phyloP scores from a whole-genome alignment of 1,140 invertebrate genomes.

The Geopemphigus sp. region DNA sequence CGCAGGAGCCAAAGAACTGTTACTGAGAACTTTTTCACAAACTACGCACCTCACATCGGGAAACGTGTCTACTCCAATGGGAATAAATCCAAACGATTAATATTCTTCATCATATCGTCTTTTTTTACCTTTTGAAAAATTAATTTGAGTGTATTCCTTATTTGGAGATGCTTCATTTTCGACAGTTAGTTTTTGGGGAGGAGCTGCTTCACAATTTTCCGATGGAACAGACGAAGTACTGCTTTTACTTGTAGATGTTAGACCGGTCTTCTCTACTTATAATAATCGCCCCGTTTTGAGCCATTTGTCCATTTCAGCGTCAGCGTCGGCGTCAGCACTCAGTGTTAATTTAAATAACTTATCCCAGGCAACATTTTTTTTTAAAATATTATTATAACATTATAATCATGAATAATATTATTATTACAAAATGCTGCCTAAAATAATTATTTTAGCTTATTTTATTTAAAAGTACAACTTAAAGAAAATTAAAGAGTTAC shows the following conservation, averaged over 20 bases:
- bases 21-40: slow-evolving; percentile 29
- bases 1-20: slow-evolving; percentile 29
- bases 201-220: slow-evolving; percentile 30
- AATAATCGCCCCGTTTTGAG: slow-evolving; percentile 32
- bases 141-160: slow-evolving; percentile 39
- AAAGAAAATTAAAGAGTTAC: slow-evolving; percentile 38
- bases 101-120: slow-evolving; percentile 42
- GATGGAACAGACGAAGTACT: slow-evolving; percentile 28
- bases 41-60: slow-evolving; percentile 30
- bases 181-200: slow-evolving; percentile 26
- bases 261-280: slow-evolving; percentile 23
- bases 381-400: too few relatives aligned
- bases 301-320: slow-evolving; percentile 16
- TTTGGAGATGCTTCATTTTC: slow-evolving; percentile 27
- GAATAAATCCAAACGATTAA: slow-evolving; percentile 37
- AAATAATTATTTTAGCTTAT: too few relatives aligned
- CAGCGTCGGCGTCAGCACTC: too few relatives aligned
- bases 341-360: too few relatives aligned
- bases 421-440: too few relatives aligned
- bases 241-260: slow-evolving; percentile 35
- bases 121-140: slow-evolving; percentile 34
- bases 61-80: slow-evolving; percentile 18
- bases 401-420: too few relatives aligned
- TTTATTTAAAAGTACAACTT: background rate
- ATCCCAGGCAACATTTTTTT: too few relatives aligned